Percentiles rank a stretch among this genome's conserved stretches.
Conservation (phyloP, 1,140 invertebrate species). For the Aphelenchoides fujianensis region DNA sequence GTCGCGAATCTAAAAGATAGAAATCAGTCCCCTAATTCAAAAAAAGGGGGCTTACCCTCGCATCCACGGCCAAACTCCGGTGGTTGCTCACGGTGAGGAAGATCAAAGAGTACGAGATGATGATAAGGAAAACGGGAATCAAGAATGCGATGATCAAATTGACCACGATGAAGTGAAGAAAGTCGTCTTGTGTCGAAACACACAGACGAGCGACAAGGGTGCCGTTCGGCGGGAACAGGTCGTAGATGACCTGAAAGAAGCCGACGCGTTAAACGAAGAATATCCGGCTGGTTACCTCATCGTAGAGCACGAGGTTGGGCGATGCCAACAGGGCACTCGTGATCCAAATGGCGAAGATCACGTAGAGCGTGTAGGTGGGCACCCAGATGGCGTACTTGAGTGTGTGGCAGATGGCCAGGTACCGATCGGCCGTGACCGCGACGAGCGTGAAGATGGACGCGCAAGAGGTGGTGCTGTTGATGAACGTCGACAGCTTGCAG, state of each 20-base stretch:
- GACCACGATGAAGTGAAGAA: too few species aligned
- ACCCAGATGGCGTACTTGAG: slow-evolving; percentile 49
- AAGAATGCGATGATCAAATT: too few species aligned
- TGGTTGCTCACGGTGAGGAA: too few species aligned
- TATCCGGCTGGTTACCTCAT: slow-evolving; percentile 31
- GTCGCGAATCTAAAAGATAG: too few species aligned
- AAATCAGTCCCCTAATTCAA: too few species aligned
- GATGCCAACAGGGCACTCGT: slow-evolving; percentile 47
- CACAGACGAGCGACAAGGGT: too few species aligned
- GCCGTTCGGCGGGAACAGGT: slow-evolving; percentile 41
- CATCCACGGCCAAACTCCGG: too few species aligned
- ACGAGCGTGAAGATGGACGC: slow-evolving; percentile 60
- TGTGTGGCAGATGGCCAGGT: slow-evolving; percentile 59
- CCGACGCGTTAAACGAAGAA: background rate
- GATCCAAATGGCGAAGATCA: slow-evolving; percentile 54
- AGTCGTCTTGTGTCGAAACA: too few species aligned
- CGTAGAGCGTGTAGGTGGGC: slow-evolving; percentile 45
- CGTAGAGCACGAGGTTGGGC: slow-evolving; percentile 51
- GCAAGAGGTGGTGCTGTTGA: slow-evolving; percentile 59
- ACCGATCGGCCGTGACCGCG: slow-evolving; percentile 51
- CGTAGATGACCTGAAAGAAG: slow-evolving; percentile 44
- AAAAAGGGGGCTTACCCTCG: too few species aligned
- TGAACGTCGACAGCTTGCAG: slow-evolving; percentile 59
- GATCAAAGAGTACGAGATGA: too few species aligned
- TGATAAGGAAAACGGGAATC: too few species aligned